Base-by-base conservation (phyloP, 2,113 vertebrate genomes). In the Gila orcuttii region DNA sequence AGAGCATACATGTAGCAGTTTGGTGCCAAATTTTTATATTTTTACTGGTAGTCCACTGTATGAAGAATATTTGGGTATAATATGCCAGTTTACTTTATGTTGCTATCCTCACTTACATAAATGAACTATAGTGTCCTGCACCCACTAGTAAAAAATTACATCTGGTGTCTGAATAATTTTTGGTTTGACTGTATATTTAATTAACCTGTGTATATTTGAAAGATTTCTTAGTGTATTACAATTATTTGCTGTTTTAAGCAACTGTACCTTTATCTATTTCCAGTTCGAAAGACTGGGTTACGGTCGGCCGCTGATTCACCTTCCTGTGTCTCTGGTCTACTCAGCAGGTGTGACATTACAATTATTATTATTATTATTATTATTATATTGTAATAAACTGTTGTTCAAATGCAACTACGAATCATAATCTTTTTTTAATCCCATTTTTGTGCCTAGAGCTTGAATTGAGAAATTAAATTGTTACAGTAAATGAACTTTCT, bases 261-360 rank as follows among this genome's bases (percentile, higher is more conserved):
- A 42, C 33, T 73, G 5, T 6, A 50, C 89, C 60, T 57, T 8
- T 11, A 5, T 85, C 90, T 88, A 33, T 82, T 60, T 39, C 3
- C 91, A 99, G 97, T 98, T 97, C 94, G 94, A 97, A 91, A 97
- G 95, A 91, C 92, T 99, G 89, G 97, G 97, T 79, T 93, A 95
- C 92, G 95, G 92, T 55, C 93, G 95, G 55, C 97, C 97, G 0
- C 90, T 95, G 93, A 95, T 99, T 89, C 93, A 91, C 84, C 91
- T 99, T 55, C 97, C 98, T 0, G 93, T 95, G 75, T 93, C 94
- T 13, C 88, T 96, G 15, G 95, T 96, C 90, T 96, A 96, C 87
- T 93, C 93, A 88, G 89, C 96, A 96, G 98, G 97, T 99, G 95
- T 83, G 33, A 55, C 21, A 76, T 45, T 60, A 39, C 23, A 45